Evolutionary conservation across 35 echinoderm and acorn worm genomes (phyloP), one percentile per base, ranked within the genome.

Genomic region (Nesometra sesokonis): DNA sequence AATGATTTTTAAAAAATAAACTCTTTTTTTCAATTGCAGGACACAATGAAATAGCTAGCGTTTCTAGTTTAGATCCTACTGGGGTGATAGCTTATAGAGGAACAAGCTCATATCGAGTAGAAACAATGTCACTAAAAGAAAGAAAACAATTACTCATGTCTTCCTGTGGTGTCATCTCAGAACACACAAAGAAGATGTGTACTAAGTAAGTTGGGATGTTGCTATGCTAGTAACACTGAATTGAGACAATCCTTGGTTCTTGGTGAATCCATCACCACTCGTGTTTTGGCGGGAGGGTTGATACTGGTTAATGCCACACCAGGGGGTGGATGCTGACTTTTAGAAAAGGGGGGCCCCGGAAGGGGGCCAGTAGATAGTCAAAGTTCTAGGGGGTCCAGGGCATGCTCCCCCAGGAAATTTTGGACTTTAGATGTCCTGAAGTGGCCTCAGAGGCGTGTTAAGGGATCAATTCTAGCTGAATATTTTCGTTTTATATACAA

Each of bases 111-210:
- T 67, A 67, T 27, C 52, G 52, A 19, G 7, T 67, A 67, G 88
- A 99, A 46, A 85, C 89, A 17, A 77, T 99, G 85, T 86, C 92
- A 0, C 87, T 94, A 23, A 93, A 99, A 90, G 96, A 99, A 30
- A 57, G 96, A 32, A 99, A 94, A 37, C 84, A 86, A 29, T 57
- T 99, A 30, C 77, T 99, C n/a, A 93, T 99, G 88, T 88, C 89
- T 17, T 90, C 96, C 0, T 99, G 96, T 84, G 96, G 96, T 9
- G 96, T 94, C 31, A 92, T 99, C 76, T 99, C 96, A 36, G 96
- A 99, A 83, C 92, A 99, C 35, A 99, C 96, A 37, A 93, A 90
- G 57, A 99, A 94, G 85, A 94, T 99, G 92, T 99, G 96, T 86
- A 99, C 96, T 39, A 99, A 93, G 92, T 97, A 89, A 97, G 94